Base-by-base conservation (phyloP, 2,888 invertebrate genomes). In the Steromphala cineraria region DNA sequence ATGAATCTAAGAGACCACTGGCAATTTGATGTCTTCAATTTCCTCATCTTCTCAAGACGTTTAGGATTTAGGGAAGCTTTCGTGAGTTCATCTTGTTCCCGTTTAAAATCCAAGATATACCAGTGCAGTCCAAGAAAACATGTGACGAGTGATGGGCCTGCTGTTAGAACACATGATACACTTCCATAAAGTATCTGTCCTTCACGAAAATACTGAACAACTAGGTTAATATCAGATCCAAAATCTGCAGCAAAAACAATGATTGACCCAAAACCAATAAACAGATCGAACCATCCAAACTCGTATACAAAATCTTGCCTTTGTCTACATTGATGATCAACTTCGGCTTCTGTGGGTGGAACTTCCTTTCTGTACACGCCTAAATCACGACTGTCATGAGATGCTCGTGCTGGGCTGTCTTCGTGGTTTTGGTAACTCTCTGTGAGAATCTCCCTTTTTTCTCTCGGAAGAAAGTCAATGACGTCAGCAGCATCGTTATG, bases 41-140 rank as follows among this genome's bases (percentile, higher is more conserved):
- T 85, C 31, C 84, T 78, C 17, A 79, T 77, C 28, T 83, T 78
- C 67, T 80, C 21, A 36, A 36, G 40, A 40, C 36, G 15, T 36
- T 19, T 31, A 36, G 40, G 19, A 19, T 40, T n/a, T 71, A 40
- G 28, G n/a, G 19, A 19, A 0, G 15, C 40, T n/a, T 71, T 36
- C 3, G 31, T 71, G n/a, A 71, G n/a, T 3, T 19, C 71, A 10
- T 82, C 74, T 56, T 87, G 82, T 80, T 89, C 89, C 77, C 82
- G 85, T 52, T 82, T 85, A 71, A 89, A 90, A 76, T 91, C 91
- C 56, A 88, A 80, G 15, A 88, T 78, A 79, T 91, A 91, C 89
- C 90, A 91, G 19, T 88, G 82, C 52, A 90, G 78, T 80, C 89
- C 89, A 24, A 89, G 81, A 21, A 83, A 79, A 81, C 88, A 88